Conservation (phyloP, 2,113 vertebrate genomes). For the Eulemur macaco region DNA sequence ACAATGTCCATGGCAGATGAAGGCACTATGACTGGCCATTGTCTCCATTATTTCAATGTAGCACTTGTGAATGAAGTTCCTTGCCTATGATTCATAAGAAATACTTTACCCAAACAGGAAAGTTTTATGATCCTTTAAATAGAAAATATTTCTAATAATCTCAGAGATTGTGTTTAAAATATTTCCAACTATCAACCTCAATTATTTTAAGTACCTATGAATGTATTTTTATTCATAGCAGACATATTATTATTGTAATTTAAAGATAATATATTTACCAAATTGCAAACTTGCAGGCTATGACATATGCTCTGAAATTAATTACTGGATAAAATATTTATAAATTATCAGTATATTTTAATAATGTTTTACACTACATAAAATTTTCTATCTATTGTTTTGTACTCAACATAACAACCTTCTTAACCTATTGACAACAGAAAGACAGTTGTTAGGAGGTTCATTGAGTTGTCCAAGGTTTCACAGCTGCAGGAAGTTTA, state of each 20-base stretch:
- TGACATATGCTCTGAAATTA: not conserved
- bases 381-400: not conserved
- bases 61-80: not conserved
- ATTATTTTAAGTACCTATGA: not conserved
- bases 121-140: not conserved
- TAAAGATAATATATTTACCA: not conserved
- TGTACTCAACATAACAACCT: not conserved
- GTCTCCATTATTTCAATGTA: not conserved
- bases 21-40: accelerated
- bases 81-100: not conserved
- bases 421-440: not conserved
- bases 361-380: not conserved
- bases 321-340: not conserved
- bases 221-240: not conserved
- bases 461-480: not conserved
- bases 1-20: not conserved
- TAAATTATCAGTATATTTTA: not conserved
- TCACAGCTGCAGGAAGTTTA: not conserved
- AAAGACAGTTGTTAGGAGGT: not conserved
- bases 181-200: not conserved
- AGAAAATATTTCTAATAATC: not conserved
- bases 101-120: not conserved
- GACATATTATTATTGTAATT: not conserved
- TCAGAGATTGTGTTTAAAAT: not conserved
- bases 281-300: not conserved